phyloP scores from a whole-genome alignment of 2,888 invertebrate species.

The Himalopsyche anomala region DNA sequence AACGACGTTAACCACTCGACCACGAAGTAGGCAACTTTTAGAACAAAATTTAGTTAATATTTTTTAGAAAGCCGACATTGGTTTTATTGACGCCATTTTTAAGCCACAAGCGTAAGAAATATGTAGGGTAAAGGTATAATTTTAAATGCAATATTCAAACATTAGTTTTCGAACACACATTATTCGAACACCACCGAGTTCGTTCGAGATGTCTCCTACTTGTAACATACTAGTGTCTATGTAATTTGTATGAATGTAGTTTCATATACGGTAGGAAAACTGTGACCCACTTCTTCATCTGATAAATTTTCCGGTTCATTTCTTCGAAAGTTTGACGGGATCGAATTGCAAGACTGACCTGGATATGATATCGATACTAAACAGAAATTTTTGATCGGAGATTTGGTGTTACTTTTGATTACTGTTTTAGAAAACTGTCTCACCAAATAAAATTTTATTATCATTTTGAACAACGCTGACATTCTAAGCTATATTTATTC shows the following conservation, averaged over 20 bases:
- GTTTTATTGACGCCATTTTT: no score
- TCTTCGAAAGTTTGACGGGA: neutral
- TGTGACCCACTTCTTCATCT: slow-evolving; percentile 23
- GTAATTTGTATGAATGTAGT: neutral
- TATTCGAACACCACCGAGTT: neutral
- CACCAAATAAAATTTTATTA: no score
- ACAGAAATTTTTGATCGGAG: neutral
- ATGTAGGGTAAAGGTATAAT: no score
- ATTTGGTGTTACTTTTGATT: neutral
- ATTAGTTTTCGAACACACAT: neutral
- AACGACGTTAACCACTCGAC: no score
- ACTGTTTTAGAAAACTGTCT: no score
- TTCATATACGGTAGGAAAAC: neutral
- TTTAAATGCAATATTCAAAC: neutral
- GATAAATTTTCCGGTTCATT: slow-evolving; percentile 4
- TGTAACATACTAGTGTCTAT: neutral
- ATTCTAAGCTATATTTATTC: no score
- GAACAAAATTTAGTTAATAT: no score
- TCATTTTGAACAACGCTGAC: no score
- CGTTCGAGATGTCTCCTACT: neutral
- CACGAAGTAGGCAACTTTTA: no score
- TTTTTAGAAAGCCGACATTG: no score
- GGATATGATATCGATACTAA: neutral
- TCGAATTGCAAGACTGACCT: neutral
- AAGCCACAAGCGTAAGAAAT: no score